These are phyloP conservation scores for Morphnarchus princeps DNA, from an alignment of 2,113 vertebrate species.

Conservation along the genomic window DNA sequence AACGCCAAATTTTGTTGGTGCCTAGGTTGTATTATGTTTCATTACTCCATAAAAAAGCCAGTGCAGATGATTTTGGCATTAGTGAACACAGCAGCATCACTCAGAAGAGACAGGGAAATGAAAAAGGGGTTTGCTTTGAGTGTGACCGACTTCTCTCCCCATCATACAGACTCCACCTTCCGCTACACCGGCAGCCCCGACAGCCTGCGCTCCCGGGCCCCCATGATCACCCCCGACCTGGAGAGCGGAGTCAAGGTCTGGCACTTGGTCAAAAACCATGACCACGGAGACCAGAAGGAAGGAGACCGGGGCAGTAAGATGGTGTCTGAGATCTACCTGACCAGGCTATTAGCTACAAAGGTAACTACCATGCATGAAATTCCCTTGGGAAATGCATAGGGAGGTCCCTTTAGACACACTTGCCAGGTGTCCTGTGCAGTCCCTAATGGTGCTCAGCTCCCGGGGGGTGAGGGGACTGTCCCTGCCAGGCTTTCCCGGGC, in stretches of 20 bases:
- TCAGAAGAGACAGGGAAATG: background rate
- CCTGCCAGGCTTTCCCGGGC: background rate
- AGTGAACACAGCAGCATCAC: accelerated
- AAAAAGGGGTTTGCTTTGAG: background rate
- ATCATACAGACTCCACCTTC: constrained; percentile 88
- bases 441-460: background rate
- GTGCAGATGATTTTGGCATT: accelerated
- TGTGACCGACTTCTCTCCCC: background rate
- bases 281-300: constrained; percentile 97
- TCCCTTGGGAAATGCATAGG: accelerated
- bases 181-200: constrained; percentile 97
- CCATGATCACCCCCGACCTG: constrained; percentile 97
- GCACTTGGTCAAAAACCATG: constrained; percentile 98
- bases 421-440: accelerated
- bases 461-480: accelerated
- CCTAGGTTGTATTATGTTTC: accelerated
- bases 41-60: background rate
- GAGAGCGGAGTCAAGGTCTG: constrained; percentile 97
- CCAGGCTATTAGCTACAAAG: constrained; percentile 94
- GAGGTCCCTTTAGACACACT: accelerated
- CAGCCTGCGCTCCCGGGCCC: constrained; percentile 93
- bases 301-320: constrained; percentile 98
- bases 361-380: constrained; percentile 50
- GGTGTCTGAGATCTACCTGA: constrained; percentile 99
- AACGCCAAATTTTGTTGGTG: accelerated